These are phyloP conservation scores for Sabatieria punctata DNA, from an alignment of 2,888 invertebrate species.

Conservation along the genomic window DNA sequence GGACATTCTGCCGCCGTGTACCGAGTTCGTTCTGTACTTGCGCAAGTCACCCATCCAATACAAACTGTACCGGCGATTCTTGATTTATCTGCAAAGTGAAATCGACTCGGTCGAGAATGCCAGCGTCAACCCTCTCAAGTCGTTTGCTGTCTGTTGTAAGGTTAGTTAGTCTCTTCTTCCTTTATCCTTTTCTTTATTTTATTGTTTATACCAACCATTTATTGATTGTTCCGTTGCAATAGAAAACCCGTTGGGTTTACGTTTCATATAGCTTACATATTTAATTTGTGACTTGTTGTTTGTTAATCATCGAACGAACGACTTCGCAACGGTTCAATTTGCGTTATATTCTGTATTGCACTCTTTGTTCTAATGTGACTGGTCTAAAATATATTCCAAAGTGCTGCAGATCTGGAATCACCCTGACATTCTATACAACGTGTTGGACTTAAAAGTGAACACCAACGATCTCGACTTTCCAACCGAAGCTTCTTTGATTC, in stretches of 20 bases:
- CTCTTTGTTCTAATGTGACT: too few species aligned
- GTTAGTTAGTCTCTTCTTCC: constrained; percentile 35
- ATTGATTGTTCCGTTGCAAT: not conserved
- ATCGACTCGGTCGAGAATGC: constrained; percentile 40
- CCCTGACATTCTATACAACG: constrained; percentile 35
- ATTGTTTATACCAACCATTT: not conserved
- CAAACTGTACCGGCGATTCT: constrained; percentile 72
- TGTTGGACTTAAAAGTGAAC: constrained; percentile 13
- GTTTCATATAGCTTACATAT: not conserved
- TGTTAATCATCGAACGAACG: too few species aligned
- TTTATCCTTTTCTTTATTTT: not conserved
- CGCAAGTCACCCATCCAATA: constrained; percentile 77
- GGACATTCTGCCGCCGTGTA: constrained; percentile 75
- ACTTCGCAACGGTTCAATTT: too few species aligned
- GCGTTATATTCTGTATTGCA: not conserved
- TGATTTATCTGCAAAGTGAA: constrained; percentile 44
- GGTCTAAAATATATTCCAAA: too few species aligned
- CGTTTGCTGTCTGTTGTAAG: constrained; percentile 95
- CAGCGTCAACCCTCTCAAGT: constrained; percentile 74
- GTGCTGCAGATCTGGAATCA: constrained; percentile 41
- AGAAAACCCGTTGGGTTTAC: not conserved
- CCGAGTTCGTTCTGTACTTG: constrained; percentile 78
- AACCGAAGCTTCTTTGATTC: constrained; percentile 27
- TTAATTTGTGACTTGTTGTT: too few species aligned
- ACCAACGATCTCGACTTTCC: constrained; percentile 18